Evolutionary conservation across 2,113 vertebrate species (phyloP).

Genomic region (Lota lota): DNA sequence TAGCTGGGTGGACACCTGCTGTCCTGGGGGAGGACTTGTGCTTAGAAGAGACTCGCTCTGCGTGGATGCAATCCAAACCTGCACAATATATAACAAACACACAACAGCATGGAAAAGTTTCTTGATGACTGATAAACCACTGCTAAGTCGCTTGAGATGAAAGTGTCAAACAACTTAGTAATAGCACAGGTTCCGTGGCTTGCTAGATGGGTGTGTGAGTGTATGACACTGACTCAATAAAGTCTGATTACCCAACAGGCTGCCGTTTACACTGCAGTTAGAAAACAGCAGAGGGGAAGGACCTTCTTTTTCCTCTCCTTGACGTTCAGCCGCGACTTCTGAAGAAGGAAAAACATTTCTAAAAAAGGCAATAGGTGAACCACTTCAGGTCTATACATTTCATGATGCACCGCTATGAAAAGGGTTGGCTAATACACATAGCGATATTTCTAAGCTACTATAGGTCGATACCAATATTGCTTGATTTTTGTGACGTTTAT

Average conservation of each 20-base stretch:
- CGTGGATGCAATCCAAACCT: constrained; percentile 75
- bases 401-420: no score
- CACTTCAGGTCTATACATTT: background rate
- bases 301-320: constrained; percentile 45
- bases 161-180: no score
- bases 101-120: no score
- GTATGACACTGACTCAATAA: background rate
- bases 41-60: constrained; percentile 35
- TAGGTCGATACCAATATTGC: no score
- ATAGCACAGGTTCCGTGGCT: background rate
- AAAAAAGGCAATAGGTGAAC: background rate
- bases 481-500: no score
- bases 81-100: background rate
- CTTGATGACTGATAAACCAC: no score
- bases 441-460: no score
- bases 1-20: constrained; percentile 49
- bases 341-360: background rate
- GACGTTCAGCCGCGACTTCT: constrained; percentile 33
- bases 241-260: constrained; percentile 66
- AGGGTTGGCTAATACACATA: no score
- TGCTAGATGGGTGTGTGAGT: background rate
- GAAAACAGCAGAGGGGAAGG: constrained; percentile 55
- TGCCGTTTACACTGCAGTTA: constrained; percentile 79
- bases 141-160: no score
- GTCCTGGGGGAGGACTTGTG: constrained; percentile 2